Conservation (phyloP, 2,888 invertebrate genomes). For the Blastobasis adustella region DNA sequence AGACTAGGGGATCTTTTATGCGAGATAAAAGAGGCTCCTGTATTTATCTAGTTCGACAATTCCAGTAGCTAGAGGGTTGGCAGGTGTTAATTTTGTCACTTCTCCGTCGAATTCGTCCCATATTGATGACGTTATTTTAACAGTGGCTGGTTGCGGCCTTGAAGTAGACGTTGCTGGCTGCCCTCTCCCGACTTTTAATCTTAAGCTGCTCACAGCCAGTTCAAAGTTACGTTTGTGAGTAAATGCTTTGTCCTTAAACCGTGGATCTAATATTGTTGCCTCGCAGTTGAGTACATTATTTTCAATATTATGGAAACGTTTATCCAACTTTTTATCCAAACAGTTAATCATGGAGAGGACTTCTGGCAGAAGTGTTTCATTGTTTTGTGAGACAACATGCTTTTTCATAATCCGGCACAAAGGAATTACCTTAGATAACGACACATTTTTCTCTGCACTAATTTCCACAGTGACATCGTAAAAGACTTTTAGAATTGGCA, state of each 20-base stretch:
- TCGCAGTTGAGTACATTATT: neutral
- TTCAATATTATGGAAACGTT: neutral
- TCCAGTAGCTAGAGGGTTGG: constrained; percentile 1
- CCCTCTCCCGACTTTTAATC: neutral
- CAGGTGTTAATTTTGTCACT: neutral
- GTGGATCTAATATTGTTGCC: neutral
- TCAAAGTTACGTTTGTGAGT: neutral
- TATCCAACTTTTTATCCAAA: neutral
- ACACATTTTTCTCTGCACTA: constrained; percentile 1
- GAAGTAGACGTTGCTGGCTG: neutral
- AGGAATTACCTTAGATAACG: neutral
- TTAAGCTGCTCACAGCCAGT: neutral
- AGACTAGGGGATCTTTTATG: neutral
- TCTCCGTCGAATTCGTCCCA: constrained; percentile 1
- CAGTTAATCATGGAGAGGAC: neutral
- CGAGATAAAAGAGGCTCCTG: constrained; percentile 6
- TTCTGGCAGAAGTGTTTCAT: neutral
- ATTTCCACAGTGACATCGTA: constrained; percentile 2
- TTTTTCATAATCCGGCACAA: neutral
- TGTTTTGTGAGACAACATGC: neutral
- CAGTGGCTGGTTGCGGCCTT: neutral
- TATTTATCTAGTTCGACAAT: neutral
- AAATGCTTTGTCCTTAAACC: neutral
- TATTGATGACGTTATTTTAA: neutral
- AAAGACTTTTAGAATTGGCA: constrained; percentile 1